A percentile compares a stretch with the other conserved stretches of the same genome.
phyloP scores from a whole-genome alignment of 1,140 invertebrate species.

The Coenobita brevimanus region DNA sequence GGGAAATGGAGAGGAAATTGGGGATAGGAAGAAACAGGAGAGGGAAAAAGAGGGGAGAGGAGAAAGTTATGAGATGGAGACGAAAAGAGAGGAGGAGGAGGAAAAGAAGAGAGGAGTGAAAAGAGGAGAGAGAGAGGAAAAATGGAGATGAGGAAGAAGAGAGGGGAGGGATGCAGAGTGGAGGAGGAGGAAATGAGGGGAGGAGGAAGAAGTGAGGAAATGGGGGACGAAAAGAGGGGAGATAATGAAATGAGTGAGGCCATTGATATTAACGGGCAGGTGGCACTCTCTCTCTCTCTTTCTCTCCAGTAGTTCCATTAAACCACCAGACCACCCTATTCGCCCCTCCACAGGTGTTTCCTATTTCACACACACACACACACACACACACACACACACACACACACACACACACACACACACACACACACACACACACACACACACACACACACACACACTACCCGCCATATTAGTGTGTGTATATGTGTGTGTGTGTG shows the following conservation, averaged over 20 bases:
- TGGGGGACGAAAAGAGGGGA: not conserved
- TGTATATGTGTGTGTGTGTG: too few species aligned
- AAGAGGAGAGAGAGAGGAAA: not conserved
- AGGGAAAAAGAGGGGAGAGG: not conserved
- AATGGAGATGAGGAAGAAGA: not conserved
- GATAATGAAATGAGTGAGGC: not conserved
- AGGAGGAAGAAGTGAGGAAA: not conserved
- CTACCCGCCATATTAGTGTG: too few species aligned
- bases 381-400: too few species aligned
- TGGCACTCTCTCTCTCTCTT: constrained; percentile 14
- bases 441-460: too few species aligned
- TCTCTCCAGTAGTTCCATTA: not conserved
- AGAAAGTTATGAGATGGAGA: not conserved
- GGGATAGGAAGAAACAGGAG: not conserved
- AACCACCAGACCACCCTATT: not conserved
- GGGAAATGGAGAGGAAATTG: not conserved
- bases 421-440: too few species aligned
- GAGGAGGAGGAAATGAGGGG: not conserved
- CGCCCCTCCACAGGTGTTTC: not conserved
- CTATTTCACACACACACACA: too few species aligned
- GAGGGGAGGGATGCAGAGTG: not conserved
- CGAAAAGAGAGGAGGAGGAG: not conserved
- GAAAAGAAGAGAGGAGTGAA: not conserved
- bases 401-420: too few species aligned
- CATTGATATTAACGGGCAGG: too few species aligned